phyloP scores from a whole-genome alignment of 2,113 vertebrate genomes.

The Carassius carassius region DNA sequence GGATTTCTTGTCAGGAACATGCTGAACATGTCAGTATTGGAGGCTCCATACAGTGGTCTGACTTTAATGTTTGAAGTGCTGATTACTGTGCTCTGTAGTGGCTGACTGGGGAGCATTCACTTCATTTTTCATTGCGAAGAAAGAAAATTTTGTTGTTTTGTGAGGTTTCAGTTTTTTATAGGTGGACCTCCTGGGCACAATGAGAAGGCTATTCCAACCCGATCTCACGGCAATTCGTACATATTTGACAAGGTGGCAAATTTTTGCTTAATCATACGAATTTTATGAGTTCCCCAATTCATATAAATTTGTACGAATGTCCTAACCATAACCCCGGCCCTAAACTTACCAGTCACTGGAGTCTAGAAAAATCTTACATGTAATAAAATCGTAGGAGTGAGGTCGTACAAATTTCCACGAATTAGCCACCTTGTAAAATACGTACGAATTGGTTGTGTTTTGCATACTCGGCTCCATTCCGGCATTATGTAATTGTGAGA shows the following conservation, averaged over 20 bases:
- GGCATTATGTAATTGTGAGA: not conserved
- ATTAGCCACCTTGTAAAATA: too few species aligned
- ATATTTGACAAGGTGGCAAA: too few species aligned
- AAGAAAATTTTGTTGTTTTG: conserved; percentile 3
- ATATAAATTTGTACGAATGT: not conserved
- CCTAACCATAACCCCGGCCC: not conserved
- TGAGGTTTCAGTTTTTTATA: not conserved
- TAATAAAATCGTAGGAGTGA: too few species aligned
- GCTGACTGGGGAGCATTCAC: conserved; percentile 11
- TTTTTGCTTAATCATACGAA: too few species aligned
- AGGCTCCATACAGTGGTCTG: conserved; percentile 5
- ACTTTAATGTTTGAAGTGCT: conserved; percentile 42
- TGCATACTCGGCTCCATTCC: not conserved
- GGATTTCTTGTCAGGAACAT: conserved; percentile 40
- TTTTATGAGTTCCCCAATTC: too few species aligned
- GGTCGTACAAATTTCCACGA: too few species aligned
- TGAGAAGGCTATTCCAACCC: not conserved
- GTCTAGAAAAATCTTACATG: too few species aligned
- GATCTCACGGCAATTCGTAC: too few species aligned
- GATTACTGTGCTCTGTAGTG: conserved; percentile 34
- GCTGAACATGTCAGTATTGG: conserved; percentile 31
- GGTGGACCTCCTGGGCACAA: not conserved
- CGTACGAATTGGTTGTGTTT: not conserved
- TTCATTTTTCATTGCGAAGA: not conserved
- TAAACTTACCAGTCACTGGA: not conserved